A percentile compares a stretch with the other conserved stretches of the same genome.
phyloP scores from a whole-genome alignment of 30 jellyfish, hydroid and myxozoan genomes.

The Catostylus mosaicus region DNA sequence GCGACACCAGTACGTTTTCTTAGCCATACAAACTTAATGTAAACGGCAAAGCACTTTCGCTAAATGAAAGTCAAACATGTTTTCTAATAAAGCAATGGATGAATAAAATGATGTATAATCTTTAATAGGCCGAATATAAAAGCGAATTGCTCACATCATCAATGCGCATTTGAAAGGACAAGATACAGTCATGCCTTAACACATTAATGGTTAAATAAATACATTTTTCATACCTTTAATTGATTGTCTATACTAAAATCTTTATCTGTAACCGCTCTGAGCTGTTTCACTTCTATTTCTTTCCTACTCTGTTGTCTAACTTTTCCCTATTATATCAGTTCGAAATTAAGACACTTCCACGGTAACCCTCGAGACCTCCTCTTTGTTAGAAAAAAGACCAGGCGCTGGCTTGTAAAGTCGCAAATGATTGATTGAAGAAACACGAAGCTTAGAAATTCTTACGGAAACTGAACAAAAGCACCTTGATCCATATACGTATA shows the following conservation, averaged over 20 bases:
- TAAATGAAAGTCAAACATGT: conserved; percentile 3
- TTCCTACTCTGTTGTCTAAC: background rate
- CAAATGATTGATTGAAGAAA: conserved; percentile 56
- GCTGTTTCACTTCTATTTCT: background rate
- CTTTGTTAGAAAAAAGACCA: conserved; percentile 33
- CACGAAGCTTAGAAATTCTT: conserved; percentile 39
- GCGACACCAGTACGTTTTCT: background rate
- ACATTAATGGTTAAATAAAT: background rate
- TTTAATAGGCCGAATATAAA: background rate
- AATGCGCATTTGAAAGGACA: background rate
- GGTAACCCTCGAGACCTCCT: conserved; percentile 27
- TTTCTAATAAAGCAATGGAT: background rate
- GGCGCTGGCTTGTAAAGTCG: conserved; percentile 60
- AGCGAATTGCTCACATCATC: background rate
- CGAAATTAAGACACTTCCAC: background rate
- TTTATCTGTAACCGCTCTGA: background rate
- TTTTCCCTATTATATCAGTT: background rate
- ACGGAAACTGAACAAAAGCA: conserved; percentile 52
- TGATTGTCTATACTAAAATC: background rate
- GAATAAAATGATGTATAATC: background rate
- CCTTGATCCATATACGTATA: conserved; percentile 37
- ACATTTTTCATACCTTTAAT: background rate
- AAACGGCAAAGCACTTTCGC: background rate
- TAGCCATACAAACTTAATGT: background rate
- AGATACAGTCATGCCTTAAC: background rate